Evolutionary conservation across 1,140 invertebrate species (phyloP).

Genomic region (Cydia strobilella): DNA sequence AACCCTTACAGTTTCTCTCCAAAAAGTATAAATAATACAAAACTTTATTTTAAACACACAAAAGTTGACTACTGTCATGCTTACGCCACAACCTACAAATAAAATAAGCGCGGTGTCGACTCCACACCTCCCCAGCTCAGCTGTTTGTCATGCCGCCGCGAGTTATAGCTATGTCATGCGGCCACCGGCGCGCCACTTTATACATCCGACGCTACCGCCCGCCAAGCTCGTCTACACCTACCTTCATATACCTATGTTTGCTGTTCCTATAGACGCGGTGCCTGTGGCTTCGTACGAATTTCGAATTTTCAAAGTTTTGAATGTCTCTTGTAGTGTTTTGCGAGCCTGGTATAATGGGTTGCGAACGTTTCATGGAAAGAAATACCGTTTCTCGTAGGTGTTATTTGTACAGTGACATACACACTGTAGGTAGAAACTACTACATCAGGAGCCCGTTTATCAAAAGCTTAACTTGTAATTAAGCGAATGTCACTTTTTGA

Average conservation of each 20-base stretch:
- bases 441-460: no score
- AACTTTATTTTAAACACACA: background rate
- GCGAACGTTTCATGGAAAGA: background rate
- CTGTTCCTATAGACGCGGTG: constrained; percentile 15
- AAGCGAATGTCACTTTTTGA: no score
- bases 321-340: constrained; percentile 21
- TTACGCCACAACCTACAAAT: background rate
- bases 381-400: background rate
- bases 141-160: constrained; percentile 73
- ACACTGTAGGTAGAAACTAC: no score
- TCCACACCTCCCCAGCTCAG: constrained; percentile 50
- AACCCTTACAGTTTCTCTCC: background rate
- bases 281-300: constrained; percentile 29
- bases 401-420: no score
- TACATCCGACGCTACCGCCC: constrained; percentile 74
- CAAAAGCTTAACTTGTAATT: no score
- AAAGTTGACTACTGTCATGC: background rate
- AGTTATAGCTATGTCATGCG: constrained; percentile 77
- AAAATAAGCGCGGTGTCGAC: constrained; percentile 36
- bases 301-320: constrained; percentile 30
- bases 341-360: constrained; percentile 24
- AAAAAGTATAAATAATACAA: background rate
- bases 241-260: constrained; percentile 14
- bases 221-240: constrained; percentile 53
- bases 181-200: constrained; percentile 77